Percentiles rank a stretch among this genome's conserved stretches.
Evolutionary conservation across 2,888 invertebrate genomes (phyloP).

Genomic region (Frankliniella intonsa): DNA sequence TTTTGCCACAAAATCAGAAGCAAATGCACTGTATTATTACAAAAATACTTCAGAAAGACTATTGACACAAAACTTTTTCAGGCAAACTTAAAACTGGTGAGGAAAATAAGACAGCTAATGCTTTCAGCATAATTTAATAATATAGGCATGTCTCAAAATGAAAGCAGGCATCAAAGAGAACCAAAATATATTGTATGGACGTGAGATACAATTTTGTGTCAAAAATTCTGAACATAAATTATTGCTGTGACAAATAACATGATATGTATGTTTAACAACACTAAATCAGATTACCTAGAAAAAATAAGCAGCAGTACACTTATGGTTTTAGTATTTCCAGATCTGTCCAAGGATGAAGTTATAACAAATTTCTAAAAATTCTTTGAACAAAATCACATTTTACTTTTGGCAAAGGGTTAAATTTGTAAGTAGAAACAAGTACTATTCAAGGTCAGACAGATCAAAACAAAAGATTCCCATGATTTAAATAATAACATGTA

Average conservation of each 20-base stretch:
- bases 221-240: too few relatives aligned
- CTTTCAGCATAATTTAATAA: not conserved
- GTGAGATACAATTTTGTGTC: too few relatives aligned
- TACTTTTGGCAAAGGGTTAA: not conserved
- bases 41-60: too few relatives aligned
- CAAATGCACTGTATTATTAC: too few relatives aligned
- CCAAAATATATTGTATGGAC: not conserved
- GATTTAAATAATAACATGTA: too few relatives aligned
- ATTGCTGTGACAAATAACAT: constrained; percentile 11
- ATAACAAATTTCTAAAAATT: too few relatives aligned
- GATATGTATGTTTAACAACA: not conserved
- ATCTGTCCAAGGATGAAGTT: not conserved
- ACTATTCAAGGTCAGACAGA: not conserved
- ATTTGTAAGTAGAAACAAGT: not conserved
- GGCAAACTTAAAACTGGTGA: too few relatives aligned
- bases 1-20: too few relatives aligned
- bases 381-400: not conserved
- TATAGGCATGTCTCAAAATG: not conserved
- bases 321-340: not conserved
- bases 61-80: too few relatives aligned
- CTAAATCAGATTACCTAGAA: too few relatives aligned
- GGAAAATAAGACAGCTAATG: not conserved
- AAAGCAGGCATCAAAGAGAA: not conserved
- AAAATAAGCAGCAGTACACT: too few relatives aligned
- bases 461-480: too few relatives aligned